Base-by-base conservation (phyloP, 2,797 vertebrate genomes). In the Diglossa cyanea region DNA sequence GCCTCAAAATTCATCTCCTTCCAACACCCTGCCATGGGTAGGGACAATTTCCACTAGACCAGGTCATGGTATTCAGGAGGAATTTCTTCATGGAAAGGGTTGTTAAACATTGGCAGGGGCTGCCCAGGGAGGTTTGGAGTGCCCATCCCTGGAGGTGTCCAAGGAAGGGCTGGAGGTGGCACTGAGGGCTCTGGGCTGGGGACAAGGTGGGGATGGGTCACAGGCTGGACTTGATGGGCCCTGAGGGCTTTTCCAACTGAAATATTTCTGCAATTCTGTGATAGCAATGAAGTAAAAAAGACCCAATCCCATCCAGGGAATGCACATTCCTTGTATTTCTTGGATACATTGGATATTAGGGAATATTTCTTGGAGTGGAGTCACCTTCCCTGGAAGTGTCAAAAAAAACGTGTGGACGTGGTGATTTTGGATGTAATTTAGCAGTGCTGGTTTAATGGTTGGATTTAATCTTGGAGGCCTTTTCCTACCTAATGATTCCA, bases 181-280 rank as follows among this genome's bases (percentile, higher is more conserved):
- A 60, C 54, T 39, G 2, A 7, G 53, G 0, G 44, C n/a, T 17
- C 60, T 37, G 67, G 28, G 39, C 30, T 55, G 58, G 42, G 50
- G 54, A 31, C 26, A 42, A 48, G 2, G 17, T 5, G 26, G 10
- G 44, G 6, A 11, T 57, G 0, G 0, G 13, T 0, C 13, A 25
- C 53, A 51, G 24, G 5, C 2, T 58, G 44, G 37, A 14, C 23
- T 24, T 0, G 2, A 19, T 65, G 39, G 26, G 9, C 61, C 26
- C 21, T 33, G 18, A 60, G 8, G 8, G 8, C 17, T 73, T 53
- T 40, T 47, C 53, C 47, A 53, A 5, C 25, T 1, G 0, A 17
- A 33, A 12, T 26, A 28, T 12, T 53, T 19, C 50, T 25, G 17
- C 9, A 40, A 30, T 40, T 73, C 53, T 26, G 17, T 31, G 30